Percentiles rank a stretch among this genome's conserved stretches.
phyloP scores from a whole-genome alignment of 2,797 vertebrate genomes.

The Esox masquinongy region DNA sequence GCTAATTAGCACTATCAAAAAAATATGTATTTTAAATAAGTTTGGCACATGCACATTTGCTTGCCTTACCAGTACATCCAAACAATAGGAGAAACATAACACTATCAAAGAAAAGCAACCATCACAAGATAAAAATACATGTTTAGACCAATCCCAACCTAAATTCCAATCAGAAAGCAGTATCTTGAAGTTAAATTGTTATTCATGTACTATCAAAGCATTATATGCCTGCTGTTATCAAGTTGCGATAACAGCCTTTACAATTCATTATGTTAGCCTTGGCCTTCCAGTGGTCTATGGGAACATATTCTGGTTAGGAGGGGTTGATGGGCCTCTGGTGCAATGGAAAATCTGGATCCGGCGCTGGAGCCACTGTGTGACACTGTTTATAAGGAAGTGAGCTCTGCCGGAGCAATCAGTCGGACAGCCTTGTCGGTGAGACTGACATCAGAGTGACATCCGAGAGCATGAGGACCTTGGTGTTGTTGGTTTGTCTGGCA shows the following conservation, averaged over 20 bases:
- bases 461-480: slow-evolving; percentile 42
- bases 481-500: slow-evolving; percentile 42
- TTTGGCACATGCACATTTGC: too few relatives aligned
- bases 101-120: neutral
- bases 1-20: too few relatives aligned
- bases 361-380: neutral
- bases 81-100: neutral
- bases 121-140: neutral
- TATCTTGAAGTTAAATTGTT: neutral
- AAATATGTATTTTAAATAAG: too few relatives aligned
- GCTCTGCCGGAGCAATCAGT: neutral
- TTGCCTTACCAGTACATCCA: neutral
- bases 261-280: neutral
- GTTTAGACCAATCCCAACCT: neutral
- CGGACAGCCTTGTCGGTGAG: neutral
- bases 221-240: neutral
- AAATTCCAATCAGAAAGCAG: neutral
- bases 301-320: neutral
- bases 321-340: neutral
- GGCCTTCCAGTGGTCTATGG: neutral
- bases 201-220: neutral
- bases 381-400: slow-evolving; percentile 52
- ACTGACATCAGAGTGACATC: neutral
- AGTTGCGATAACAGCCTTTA: neutral
- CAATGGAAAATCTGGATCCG: slow-evolving; percentile 36